Conservation (phyloP, 2,113 vertebrate species). For the Sander vitreus region DNA sequence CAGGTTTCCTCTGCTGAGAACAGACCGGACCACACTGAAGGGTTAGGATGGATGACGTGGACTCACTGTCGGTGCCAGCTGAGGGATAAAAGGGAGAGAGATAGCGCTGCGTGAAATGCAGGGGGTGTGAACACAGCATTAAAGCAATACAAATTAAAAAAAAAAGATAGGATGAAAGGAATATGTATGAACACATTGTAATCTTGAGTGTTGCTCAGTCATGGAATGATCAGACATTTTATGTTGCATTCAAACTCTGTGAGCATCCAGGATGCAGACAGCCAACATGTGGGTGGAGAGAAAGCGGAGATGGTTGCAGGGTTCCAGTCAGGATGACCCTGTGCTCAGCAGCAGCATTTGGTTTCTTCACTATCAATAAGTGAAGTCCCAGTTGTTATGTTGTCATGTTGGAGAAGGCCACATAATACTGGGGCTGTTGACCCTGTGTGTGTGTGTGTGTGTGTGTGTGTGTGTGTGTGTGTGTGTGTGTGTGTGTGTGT, state of each 20-base stretch:
- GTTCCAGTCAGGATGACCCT: conserved; percentile 14
- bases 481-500: not conserved
- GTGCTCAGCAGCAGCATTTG: conserved; percentile 10
- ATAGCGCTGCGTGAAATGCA: too few species aligned
- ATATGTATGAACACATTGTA: too few species aligned
- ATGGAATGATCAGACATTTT: not conserved
- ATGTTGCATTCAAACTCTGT: not conserved
- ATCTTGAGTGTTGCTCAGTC: too few species aligned
- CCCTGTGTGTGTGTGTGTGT: conserved; percentile 12
- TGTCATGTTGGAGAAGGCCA: conserved; percentile 19
- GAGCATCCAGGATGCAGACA: not conserved
- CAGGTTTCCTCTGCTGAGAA: conserved; percentile 39
- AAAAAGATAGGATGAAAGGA: too few species aligned
- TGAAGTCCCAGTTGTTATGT: conserved; percentile 21
- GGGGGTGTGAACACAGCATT: too few species aligned
- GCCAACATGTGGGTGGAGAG: too few species aligned
- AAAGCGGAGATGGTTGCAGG: not conserved
- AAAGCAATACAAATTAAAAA: too few species aligned
- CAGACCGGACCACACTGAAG: conserved; percentile 20
- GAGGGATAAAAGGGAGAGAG: not conserved
- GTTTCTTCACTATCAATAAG: conserved; percentile 3
- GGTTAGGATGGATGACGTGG: not conserved
- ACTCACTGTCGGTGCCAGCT: not conserved
- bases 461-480: not conserved
- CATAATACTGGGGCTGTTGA: conserved; percentile 34